A percentile compares a stretch with the other conserved stretches of the same genome.
These are phyloP conservation scores for Cryptoleucopteryx plumbea DNA, from an alignment of 2,113 vertebrate genomes.

Conservation along the genomic window DNA sequence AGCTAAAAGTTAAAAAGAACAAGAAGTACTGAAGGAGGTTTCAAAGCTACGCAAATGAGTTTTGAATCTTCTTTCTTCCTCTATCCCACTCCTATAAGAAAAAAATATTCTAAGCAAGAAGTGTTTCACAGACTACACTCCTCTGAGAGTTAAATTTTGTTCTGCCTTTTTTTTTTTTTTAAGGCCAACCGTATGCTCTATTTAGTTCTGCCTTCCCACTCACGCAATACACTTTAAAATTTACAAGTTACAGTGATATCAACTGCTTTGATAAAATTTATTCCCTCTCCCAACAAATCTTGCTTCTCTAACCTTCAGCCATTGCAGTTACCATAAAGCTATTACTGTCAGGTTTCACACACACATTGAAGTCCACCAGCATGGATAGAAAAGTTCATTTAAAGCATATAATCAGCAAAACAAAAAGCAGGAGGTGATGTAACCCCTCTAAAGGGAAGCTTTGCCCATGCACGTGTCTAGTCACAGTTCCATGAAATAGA, in stretches of 20 bases:
- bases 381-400: background rate
- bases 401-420: background rate
- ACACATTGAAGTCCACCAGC: background rate
- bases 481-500: background rate
- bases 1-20: background rate
- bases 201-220: conserved; percentile 24
- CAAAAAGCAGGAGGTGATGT: background rate
- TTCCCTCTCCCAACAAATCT: background rate
- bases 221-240: background rate
- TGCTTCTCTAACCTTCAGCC: background rate
- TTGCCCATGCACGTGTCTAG: background rate
- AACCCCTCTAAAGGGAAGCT: background rate
- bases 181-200: background rate
- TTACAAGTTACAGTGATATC: background rate
- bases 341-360: background rate
- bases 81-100: background rate
- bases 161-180: background rate
- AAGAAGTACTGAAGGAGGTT: background rate
- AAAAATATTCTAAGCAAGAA: background rate
- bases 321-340: background rate
- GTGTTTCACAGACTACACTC: background rate
- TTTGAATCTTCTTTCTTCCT: background rate
- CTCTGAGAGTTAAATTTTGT: background rate
- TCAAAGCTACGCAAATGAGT: background rate
- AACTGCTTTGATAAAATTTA: background rate